phyloP scores from a whole-genome alignment of 2,888 invertebrate genomes.

The Acleris laterana region DNA sequence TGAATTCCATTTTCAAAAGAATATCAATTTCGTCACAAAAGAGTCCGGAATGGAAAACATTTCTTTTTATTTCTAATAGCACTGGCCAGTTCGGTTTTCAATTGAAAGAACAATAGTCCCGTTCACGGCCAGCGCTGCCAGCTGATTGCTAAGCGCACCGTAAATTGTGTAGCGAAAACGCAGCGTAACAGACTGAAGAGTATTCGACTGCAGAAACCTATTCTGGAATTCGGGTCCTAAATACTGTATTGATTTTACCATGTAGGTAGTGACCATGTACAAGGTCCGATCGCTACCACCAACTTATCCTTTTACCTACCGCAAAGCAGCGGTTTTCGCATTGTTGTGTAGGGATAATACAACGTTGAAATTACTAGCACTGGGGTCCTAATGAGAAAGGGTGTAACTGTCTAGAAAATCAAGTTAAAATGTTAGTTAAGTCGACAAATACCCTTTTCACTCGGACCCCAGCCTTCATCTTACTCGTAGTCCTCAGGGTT shows the following conservation, averaged over 20 bases:
- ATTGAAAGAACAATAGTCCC: slow-evolving; percentile 24
- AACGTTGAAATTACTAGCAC: too few species aligned
- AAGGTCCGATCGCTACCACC: too few species aligned
- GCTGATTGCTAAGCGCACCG: slow-evolving; percentile 24
- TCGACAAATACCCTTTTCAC: too few species aligned
- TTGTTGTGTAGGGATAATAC: too few species aligned
- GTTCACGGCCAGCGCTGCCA: background rate
- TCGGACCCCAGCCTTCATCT: too few species aligned
- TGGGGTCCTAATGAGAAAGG: too few species aligned
- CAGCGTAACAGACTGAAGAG: slow-evolving; percentile 8
- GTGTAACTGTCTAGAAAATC: too few species aligned
- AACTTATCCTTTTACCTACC: too few species aligned
- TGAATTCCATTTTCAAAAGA: background rate
- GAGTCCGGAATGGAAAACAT: slow-evolving; percentile 7
- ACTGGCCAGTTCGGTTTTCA: slow-evolving; percentile 33
- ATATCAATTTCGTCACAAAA: slow-evolving; percentile 7
- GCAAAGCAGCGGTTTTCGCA: too few species aligned
- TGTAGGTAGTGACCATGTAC: too few species aligned
- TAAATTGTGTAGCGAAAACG: slow-evolving; percentile 21
- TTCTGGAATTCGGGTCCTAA: background rate
- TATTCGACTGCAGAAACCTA: background rate
- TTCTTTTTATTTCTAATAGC: slow-evolving; percentile 13
- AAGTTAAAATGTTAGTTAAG: too few species aligned
- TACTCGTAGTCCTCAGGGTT: too few species aligned
- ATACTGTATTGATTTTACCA: background rate